Conservation (phyloP, 2,113 vertebrate genomes). For the Chitala chitala region DNA sequence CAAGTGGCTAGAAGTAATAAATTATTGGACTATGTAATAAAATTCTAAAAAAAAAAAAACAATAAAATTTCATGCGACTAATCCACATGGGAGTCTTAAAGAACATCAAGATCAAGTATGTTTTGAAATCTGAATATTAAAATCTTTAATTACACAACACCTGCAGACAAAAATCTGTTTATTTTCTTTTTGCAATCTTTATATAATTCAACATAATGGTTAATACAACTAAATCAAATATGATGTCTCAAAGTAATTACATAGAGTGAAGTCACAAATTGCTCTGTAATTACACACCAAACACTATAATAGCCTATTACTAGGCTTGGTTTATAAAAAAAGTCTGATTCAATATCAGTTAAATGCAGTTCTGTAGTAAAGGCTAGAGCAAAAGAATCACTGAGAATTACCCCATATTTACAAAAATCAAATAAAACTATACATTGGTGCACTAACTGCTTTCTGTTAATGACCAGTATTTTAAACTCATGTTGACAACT, state of each 20-base stretch:
- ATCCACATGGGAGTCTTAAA: not conserved
- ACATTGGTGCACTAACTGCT: too few species aligned
- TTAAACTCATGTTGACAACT: too few species aligned
- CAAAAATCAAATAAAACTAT: too few species aligned
- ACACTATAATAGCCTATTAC: slow-evolving; percentile 17
- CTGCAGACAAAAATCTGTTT: slow-evolving; percentile 10
- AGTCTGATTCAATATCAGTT: not conserved
- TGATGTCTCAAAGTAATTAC: slow-evolving; percentile 1
- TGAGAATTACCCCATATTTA: too few species aligned
- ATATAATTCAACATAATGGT: slow-evolving; percentile 22
- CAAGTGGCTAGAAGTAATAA: too few species aligned
- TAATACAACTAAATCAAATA: slow-evolving; percentile 25
- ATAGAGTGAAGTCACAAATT: slow-evolving; percentile 16
- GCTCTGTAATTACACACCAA: slow-evolving; percentile 21
- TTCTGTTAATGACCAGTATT: too few species aligned
- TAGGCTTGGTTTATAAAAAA: not conserved
- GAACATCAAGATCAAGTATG: not conserved
- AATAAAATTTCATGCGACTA: not conserved
- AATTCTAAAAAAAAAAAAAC: not conserved
- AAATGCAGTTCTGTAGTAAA: too few species aligned
- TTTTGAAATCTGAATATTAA: not conserved
- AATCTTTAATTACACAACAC: not conserved
- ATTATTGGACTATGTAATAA: too few species aligned
- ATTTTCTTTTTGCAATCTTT: slow-evolving; percentile 26
- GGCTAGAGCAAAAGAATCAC: too few species aligned